Base-by-base conservation (phyloP, 2,113 vertebrate genomes). In the Himantopus leucocephalus region DNA sequence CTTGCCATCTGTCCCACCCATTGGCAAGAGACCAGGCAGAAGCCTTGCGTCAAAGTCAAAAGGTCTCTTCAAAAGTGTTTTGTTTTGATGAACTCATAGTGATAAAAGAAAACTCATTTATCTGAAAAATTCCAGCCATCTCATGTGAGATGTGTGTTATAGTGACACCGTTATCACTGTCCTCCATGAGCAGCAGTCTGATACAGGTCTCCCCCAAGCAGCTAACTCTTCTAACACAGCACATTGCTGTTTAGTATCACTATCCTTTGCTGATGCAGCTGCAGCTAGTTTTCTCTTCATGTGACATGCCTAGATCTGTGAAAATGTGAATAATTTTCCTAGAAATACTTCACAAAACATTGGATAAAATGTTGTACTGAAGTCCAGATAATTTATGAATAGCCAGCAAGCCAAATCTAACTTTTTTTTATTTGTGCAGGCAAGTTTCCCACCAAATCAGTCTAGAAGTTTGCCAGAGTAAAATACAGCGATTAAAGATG, bases 271-370 rank as follows among this genome's bases (percentile, higher is more conserved):
- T 82, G 81, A 47, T 78, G 71, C 50, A 64, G 45, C 89, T 94
- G 63, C 74, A 87, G 41, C 45, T 35, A 30, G 50, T 85, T 96
- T 90, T 76, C 35, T 50, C 19, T 35, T 81, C 73, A 39, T 56
- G 87, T 77, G 67, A 87, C 60, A 56, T 77, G 45, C 8, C 58
- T 62, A 62, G 22, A 67, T 73, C 22, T 82, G 74, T 90, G 50
- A 27, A 81, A 79, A 83, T 59, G 26, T n/a, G 74, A 88, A 34
- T 70, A 37, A 39, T 85, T 96, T 97, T 93, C 91, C 71, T 91
- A 92, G 91, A 92, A 95, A 85, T 76, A 55, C 45, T 88, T 91
- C 45, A 80, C 23, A 88, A 92, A 94, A 60, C 58, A 66, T 64
- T 87, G 60, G 17, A 79, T 88, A 59, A 95, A 94, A 72, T 80